Base-by-base conservation (phyloP, 2,797 vertebrate species). In the Ctenopoma multispine region DNA sequence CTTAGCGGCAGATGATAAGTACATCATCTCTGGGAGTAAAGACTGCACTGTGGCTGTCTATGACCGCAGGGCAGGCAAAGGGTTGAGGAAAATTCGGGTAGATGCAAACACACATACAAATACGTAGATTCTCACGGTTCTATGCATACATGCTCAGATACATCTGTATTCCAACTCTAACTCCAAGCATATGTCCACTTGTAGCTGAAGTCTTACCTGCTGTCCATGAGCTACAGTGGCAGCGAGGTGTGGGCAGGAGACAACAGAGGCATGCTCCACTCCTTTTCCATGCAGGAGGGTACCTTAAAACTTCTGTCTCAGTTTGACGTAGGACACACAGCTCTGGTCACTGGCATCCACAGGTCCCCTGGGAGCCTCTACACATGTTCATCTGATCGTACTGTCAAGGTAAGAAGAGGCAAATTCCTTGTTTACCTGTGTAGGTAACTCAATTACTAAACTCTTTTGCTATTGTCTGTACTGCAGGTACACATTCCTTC, bases 201-300 rank as follows among this genome's bases (percentile, higher is more conserved):
- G 20, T 68, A 98, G 97, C 86, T 97, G 90, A 92, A 92, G 15
- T 95, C 95, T 21, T 99, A 96, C 77, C 90, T 97, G 77, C 90
- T 95, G 47, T 95, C 95, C 77, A 95, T 98, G 95, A 95, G 95
- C 50, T 95, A 96, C 92, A 91, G 86, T n/a, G 93, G 90, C 10
- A 81, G 66, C 13, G 95, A 97, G 81, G 88, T 98, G 8, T 98
- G 97, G 97, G 95, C 95, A 0, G 97, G 97, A 3, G 97, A 97
- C 91, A 96, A 93, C 88, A 90, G 87, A 0, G 97, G 97, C 24
- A 88, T 90, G 48, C 88, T 98, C 5, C 95, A 95, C 34, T 91
- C 95, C 72, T 97, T 97, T 7, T 92, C 95, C 84, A 92, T 95
- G 89, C 85, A 75, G 36, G 7, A 77, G 0, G 95, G 96, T 24